Evolutionary conservation across 2,888 invertebrate species (phyloP).

Genomic region (Laothoe populi): DNA sequence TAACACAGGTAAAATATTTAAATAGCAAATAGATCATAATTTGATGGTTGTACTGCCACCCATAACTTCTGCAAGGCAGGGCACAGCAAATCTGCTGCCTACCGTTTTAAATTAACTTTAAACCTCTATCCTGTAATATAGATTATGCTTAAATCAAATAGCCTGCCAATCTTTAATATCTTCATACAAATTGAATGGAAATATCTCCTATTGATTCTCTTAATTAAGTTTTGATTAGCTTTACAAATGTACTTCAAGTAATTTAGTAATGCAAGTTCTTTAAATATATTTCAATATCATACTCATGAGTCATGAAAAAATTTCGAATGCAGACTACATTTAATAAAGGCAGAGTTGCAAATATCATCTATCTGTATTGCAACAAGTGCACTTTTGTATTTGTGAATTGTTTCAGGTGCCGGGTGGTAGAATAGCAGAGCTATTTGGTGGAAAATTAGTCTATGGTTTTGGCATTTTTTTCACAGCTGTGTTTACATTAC

Average conservation of each 20-base stretch:
- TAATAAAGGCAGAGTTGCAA: too few relatives aligned
- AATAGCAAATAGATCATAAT: neutral
- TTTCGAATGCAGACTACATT: neutral
- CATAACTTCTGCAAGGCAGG: too few relatives aligned
- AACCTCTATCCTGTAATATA: too few relatives aligned
- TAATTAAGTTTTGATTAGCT: too few relatives aligned
- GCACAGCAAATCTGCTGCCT: too few relatives aligned
- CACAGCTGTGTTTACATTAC: slow-evolving; percentile 92
- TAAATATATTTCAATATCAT: neutral
- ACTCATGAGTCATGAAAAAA: neutral
- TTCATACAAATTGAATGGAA: neutral
- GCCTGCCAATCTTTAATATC: too few relatives aligned
- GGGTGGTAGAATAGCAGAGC: slow-evolving; percentile 93
- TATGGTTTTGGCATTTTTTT: slow-evolving; percentile 92
- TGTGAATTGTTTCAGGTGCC: slow-evolving; percentile 75
- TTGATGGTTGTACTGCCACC: too few relatives aligned
- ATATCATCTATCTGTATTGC: neutral
- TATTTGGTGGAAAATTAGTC: slow-evolving; percentile 94
- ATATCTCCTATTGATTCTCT: too few relatives aligned
- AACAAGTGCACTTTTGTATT: neutral
- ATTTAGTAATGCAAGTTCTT: neutral
- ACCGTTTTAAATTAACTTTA: too few relatives aligned
- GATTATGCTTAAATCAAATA: too few relatives aligned
- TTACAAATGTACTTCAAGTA: neutral
- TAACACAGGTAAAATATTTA: slow-evolving; percentile 86